Evolutionary conservation across 2,797 vertebrate genomes (phyloP), one percentile per base, ranked within the genome.

Genomic region (Acanthurus tractus): DNA sequence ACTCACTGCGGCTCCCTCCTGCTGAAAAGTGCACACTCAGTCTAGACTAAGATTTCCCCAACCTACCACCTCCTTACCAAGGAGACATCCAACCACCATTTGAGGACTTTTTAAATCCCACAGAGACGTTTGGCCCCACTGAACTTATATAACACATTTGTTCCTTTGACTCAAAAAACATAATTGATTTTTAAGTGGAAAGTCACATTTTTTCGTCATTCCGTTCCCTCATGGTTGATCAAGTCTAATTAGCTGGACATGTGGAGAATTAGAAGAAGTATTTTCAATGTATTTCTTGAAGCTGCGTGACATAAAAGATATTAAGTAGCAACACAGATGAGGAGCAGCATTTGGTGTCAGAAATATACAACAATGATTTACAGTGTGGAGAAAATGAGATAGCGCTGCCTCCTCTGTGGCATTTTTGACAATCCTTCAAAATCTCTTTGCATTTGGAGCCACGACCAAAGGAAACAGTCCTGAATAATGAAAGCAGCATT

Each of bases 291-390:
- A 50, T 77, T 71, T 78, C n/a, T 73, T 65, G 3, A 79, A 44
- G 34, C 40, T 38, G 0, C 29, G 22, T 53, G 44, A 49, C 71
- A 53, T 83, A 94, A 91, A 93, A 93, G 87, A 94, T 93, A 53
- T 83, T 89, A 86, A 92, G 93, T 91, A 14, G 18, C 62, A 62
- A 14, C 20, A 94, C 93, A 93, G 94, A 77, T 62, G 81, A 90
- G 87, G 84, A 91, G 91, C 83, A 74, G 86, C 87, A 94, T 94
- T 94, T 12, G 91, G 6, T 94, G 95, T 94, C 90, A 94, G 92
- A 93, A 94, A 95, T 93, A 94, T 90, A 94, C 55, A 45, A 95
- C 42, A 52, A 91, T 96, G 95, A 98, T 96, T 96, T 96, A 96
- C 96, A 91, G 94, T 81, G 79, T 79, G 14, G 81, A 70, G 84